Base-by-base conservation (phyloP, 1,140 invertebrate genomes). In the Anadara kagoshimensis region DNA sequence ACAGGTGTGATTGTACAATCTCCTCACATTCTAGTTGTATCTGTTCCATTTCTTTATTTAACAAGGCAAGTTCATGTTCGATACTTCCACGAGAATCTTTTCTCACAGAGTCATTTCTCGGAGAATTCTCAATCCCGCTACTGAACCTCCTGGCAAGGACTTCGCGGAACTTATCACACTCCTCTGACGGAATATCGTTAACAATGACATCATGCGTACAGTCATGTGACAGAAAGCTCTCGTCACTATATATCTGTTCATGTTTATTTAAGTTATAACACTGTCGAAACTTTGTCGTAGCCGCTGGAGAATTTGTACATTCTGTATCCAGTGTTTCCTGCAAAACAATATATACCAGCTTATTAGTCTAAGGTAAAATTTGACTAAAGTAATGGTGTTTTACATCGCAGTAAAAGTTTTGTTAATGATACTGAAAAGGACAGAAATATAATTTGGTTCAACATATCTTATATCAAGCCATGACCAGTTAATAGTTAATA, bases 1-100 rank as follows among this genome's bases (percentile, higher is more conserved):
- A 10, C 77, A 63, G 36, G 77, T 68, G 72, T 86, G 86, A 64
- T 80, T 75, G 26, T 86, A 85, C 58, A 89, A 36, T 83, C 67
- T 88, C 86, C 69, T 88, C 84, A 79, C 91, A 92, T 78, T 92
- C 90, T 41, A 91, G 78, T 68, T 91, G 89, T 71, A 92, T 91
- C 14, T 88, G 89, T 74, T 91, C 89, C 90, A 92, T 92, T 81
- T 92, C 91, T 74, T 87, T 86, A 76, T 92, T 90, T 24, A 92
- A 83, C 57, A 87, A 80, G n/a, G 90, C 86, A 58, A 92, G 80
- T 76, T 92, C 91, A 44, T 83, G 75, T 57, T 92, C 91, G 36
- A 92, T 84, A 72, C 88, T 90, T 68, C 82, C 83, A 53, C 89
- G 85, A n/a, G 86, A 89, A 54, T 84, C 80, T 63, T 86, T 85